Base-by-base conservation (phyloP, 2,888 invertebrate genomes). In the Lepas anatifera region DNA sequence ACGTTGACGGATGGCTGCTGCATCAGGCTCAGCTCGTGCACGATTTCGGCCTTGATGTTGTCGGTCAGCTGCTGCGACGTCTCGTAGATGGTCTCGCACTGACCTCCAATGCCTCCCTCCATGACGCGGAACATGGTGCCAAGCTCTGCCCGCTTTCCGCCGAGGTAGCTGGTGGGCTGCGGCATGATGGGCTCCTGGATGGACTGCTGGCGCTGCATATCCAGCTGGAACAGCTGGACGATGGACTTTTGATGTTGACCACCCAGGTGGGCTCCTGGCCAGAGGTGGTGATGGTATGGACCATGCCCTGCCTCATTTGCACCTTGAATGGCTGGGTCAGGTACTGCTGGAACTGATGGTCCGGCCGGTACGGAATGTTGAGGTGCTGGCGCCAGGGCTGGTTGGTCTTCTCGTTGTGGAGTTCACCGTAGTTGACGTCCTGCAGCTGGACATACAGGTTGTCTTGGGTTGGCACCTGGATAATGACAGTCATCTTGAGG, bases 181-280 rank as follows among this genome's bases (percentile, higher is more conserved):
- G 16, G 13, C 32, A 35, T 50, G 29, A 41, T 63, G 16, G 35
- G 68, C 35, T 8, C 27, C 18, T 63, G 37, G 43, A 41, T 63
- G 11, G 29, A 32, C 13, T 46, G 27, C 2, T 69, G 64, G 43
- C 75, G 76, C 29, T 77, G 77, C 35, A 80, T 71, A 71, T 79
- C 77, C 22, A 80, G 71, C 70, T 78, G 77, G 39, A 79, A 68
- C 48, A 79, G 67, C 48, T 76, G 75, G 35, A 78, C 76, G 50
- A 79, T 71, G 69, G 78, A 78, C 71, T 77, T 77, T 81, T 81
- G 72, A 81, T 76, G 76, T 81, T 80, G 69, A 79, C 75, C n/a
- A 80, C 78, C 77, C 77, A 79, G 22, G 74, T 72, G 1, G 80
- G 78, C 29, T 81, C 79, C 52, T 75, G 75, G 3, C 71, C 69